Evolutionary conservation across 2,113 vertebrate species (phyloP).

Genomic region (Sorex fumeus): DNA sequence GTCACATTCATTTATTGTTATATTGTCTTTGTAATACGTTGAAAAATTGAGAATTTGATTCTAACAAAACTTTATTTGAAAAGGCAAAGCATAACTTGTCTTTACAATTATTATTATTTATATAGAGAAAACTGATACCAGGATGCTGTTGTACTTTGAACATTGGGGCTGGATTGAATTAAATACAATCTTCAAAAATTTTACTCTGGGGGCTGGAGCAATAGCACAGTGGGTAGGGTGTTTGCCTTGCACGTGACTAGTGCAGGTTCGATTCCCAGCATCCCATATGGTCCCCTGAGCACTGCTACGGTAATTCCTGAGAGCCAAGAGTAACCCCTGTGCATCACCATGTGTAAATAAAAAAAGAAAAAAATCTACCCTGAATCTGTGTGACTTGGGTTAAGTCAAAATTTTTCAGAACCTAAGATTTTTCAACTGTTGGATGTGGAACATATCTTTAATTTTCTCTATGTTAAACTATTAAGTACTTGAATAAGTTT

Average conservation of each 20-base stretch:
- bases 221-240: too few relatives aligned
- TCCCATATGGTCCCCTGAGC: too few relatives aligned
- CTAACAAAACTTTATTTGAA: constrained; percentile 22
- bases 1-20: constrained; percentile 20
- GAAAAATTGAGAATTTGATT: not conserved
- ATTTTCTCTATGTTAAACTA: not conserved
- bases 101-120: not conserved
- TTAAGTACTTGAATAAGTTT: not conserved
- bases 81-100: not conserved
- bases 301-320: too few relatives aligned
- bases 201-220: too few relatives aligned
- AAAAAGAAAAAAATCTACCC: too few relatives aligned
- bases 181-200: too few relatives aligned
- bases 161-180: too few relatives aligned
- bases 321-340: too few relatives aligned
- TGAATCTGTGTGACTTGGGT: too few relatives aligned
- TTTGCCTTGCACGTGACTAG: too few relatives aligned
- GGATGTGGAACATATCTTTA: not conserved
- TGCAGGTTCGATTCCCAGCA: too few relatives aligned
- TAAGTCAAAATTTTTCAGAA: not conserved
- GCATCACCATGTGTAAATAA: too few relatives aligned
- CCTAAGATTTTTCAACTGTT: constrained; percentile 5
- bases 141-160: not conserved
- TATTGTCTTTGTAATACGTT: not conserved
- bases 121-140: not conserved